Evolutionary conservation across 2,797 vertebrate species (phyloP), one percentile per base, ranked within the genome.

Genomic region (Oryzias sinensis): DNA sequence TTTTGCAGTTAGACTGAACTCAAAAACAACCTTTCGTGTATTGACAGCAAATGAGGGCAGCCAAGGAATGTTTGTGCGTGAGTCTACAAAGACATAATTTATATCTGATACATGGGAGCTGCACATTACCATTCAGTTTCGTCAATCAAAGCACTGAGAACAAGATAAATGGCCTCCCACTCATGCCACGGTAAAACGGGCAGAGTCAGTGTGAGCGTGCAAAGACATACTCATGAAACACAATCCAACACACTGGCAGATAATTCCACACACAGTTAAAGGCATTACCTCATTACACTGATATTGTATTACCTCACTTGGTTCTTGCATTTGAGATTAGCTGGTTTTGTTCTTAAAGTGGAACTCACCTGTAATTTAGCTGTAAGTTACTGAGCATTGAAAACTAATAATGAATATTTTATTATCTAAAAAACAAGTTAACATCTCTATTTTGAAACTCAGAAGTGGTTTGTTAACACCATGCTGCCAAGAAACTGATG

Each of bases 21-120:
- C 73, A 72, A 71, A 43, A 7, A 33, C 47, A 44, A 70, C 63
- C 41, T 4, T 16, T 70, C 49, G 41, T 13, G 49, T 67, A 56
- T 53, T 56, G 45, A 70, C 49, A 56, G 65, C 27, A 20, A 25
- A 14, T 68, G 53, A 61, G 52, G 42, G 45, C 43, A 56, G 27
- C 7, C 16, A 37, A 49, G 62, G 80, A 84, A 82, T 76, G 76
- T 47, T 53, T 29, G 27, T 83, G 74, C 65, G 65, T 77, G 72
- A 85, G 73, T 68, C 6, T 11, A 45, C 22, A 47, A 52, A 52
- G 68, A 58, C 16, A 27, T n/a, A 17, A 73, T 73, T 60, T 72
- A 47, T 49, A 49, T 62, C 49, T 56, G 41, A 64, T 65, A 53
- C 76, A 68, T 84, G 83, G 77, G 81, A 85, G 85, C 63, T 29